Evolutionary conservation across 2,888 invertebrate species (phyloP), one percentile per base, ranked within the genome.

Genomic region (Hedya salicella): DNA sequence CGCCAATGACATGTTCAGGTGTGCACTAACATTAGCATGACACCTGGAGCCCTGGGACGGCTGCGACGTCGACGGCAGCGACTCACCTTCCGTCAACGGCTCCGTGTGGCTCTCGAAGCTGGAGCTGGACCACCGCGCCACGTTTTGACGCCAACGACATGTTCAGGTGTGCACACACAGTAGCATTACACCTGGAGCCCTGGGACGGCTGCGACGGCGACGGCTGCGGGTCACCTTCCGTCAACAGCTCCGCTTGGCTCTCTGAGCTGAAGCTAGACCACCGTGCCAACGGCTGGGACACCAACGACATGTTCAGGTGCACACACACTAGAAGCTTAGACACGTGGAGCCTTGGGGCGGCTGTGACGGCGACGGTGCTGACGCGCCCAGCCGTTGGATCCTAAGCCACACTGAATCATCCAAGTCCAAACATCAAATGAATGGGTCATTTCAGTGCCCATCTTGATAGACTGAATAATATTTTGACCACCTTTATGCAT

Each of bases 81-180:
- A 93, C 77, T 67, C 91, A 74, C 86, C 89, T 69, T 86, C 93
- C 78, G 84, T 94, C 25, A 94, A 94, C 84, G 94, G 94, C 11
- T 93, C 91, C 77, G 93, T 93, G 52, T 93, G 94, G 30, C 93
- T 95, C 66, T 95, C 95, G 50, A 96, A 96, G 75, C 84, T 96
- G 62, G 95, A 95, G 73, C 86, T 96, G 67, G 96, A 96, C 80
- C 93, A 95, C 74, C 94, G 95, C 72, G 94, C 95, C 88, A 98
- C 99, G 99, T 67, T 99, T 99, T 99, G 97, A 98, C 92, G 96
- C 96, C 1, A 95, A 96, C 86, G 98, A 99, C 75, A 99, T 99
- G 99, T 99, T 99, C 90, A 94, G 57, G 57, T 57, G 13, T 1
- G 13, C 9, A 36, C 36, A n/a, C n/a, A n/a, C n/a, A n/a, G n/a